These are phyloP conservation scores for Botia almorhae DNA, from an alignment of 2,797 vertebrate genomes.

Conservation along the genomic window DNA sequence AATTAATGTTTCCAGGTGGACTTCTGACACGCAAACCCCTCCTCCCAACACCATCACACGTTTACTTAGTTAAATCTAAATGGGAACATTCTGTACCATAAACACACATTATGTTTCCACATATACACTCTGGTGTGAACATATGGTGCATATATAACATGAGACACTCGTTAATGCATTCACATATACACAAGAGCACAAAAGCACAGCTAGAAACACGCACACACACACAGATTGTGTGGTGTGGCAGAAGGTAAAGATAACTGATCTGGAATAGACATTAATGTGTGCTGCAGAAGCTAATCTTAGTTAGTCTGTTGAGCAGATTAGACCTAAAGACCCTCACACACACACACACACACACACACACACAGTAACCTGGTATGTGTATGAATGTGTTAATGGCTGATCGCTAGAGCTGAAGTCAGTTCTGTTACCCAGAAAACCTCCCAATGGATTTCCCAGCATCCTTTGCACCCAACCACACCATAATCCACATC, in stretches of 20 bases:
- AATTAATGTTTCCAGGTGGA: conserved; percentile 30
- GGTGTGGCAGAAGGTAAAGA: conserved; percentile 33
- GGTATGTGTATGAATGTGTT: neutral
- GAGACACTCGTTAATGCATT: neutral
- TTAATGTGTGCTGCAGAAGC: conserved; percentile 5
- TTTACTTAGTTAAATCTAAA: neutral
- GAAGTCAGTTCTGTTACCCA: neutral
- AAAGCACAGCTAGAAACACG: conserved; percentile 50
- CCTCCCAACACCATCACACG: neutral
- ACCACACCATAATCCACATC: neutral
- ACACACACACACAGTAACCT: neutral
- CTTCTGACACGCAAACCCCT: neutral
- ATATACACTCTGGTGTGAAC: neutral
- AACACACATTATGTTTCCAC: conserved; percentile 23
- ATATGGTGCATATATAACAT: neutral
- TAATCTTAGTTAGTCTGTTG: conserved; percentile 35
- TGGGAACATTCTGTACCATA: conserved; percentile 48
- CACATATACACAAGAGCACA: neutral
- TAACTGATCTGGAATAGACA: conserved; percentile 33
- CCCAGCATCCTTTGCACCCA: neutral
- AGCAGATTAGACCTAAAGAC: conserved; percentile 37
- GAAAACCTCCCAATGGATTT: neutral
- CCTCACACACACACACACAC: neutral
- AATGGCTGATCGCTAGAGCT: neutral
- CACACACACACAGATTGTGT: neutral